These are phyloP conservation scores for Leptopilina drosophilae DNA, from an alignment of 2,888 invertebrate genomes.

Conservation along the genomic window DNA sequence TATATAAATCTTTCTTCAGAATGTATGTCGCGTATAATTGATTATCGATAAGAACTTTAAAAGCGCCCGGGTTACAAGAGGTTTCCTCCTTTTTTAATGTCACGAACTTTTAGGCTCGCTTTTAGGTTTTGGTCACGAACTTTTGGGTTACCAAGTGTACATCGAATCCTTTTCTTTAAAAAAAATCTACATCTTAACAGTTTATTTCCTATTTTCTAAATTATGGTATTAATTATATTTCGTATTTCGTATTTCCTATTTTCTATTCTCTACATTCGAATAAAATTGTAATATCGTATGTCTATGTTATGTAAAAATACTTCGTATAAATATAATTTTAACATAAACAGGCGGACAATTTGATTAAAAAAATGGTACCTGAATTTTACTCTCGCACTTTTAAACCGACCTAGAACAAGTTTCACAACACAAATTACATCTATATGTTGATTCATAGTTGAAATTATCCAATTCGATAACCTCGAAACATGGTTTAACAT, in stretches of 20 bases:
- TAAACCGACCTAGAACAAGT: constrained; percentile 13
- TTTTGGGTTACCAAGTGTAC: neutral
- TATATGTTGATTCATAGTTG: constrained; percentile 22
- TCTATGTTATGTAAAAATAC: too few relatives aligned
- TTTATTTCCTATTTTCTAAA: neutral
- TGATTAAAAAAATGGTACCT: too few relatives aligned
- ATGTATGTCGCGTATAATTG: constrained; percentile 34
- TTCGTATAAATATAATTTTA: too few relatives aligned
- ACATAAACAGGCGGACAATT: too few relatives aligned
- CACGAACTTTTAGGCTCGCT: constrained; percentile 11
- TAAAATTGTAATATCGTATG: too few relatives aligned
- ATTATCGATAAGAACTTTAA: constrained; percentile 38
- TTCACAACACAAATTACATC: constrained; percentile 30
- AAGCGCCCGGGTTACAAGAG: constrained; percentile 13
- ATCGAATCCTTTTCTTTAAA: neutral
- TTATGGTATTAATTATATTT: too few relatives aligned
- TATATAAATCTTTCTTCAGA: constrained; percentile 4
- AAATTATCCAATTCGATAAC: constrained; percentile 32
- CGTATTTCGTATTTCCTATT: too few relatives aligned
- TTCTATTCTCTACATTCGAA: too few relatives aligned
- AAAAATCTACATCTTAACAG: neutral
- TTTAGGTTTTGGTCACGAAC: neutral
- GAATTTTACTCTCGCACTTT: neutral
- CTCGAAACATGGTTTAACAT: constrained; percentile 9
- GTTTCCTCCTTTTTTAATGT: constrained; percentile 20